phyloP scores from a whole-genome alignment of 2,797 vertebrate genomes.

The Leptodactylus fallax region DNA sequence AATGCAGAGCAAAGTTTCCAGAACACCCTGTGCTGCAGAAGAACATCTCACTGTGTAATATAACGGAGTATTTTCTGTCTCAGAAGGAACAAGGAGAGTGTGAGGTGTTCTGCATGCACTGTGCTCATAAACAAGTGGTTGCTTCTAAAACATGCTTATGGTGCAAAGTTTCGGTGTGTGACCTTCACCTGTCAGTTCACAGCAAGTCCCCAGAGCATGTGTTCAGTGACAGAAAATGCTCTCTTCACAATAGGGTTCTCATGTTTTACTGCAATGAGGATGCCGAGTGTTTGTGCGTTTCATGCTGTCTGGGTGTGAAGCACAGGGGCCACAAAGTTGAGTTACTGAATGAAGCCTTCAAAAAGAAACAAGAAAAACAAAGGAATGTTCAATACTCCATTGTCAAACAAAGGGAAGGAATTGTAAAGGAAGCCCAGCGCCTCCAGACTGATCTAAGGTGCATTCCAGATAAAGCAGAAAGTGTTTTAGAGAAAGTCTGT shows the following conservation, averaged over 20 bases:
- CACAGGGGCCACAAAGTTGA: conserved; percentile 77
- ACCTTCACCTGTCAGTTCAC: conserved; percentile 74
- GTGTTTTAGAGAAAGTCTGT: background rate
- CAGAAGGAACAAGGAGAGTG: background rate
- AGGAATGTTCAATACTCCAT: background rate
- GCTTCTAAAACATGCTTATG: conserved; percentile 76
- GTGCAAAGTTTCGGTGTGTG: conserved; percentile 77
- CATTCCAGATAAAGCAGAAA: background rate
- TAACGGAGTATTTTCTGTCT: background rate
- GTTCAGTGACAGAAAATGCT: conserved; percentile 63
- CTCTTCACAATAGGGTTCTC: conserved; percentile 65
- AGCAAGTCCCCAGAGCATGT: conserved; percentile 69
- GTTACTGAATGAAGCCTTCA: conserved; percentile 71
- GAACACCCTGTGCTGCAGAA: background rate
- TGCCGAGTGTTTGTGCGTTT: conserved; percentile 71
- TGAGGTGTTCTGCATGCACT: conserved; percentile 54
- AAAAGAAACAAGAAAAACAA: conserved; percentile 70
- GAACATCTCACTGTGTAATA: background rate
- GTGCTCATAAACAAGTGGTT: conserved; percentile 35
- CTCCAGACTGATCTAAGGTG: background rate
- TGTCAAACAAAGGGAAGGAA: background rate
- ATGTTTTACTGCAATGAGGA: conserved; percentile 77
- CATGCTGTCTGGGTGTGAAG: conserved; percentile 70
- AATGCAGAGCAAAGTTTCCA: background rate
- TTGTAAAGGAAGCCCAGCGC: background rate